A percentile compares a stretch with the other conserved stretches of the same genome.
Evolutionary conservation across 1,140 invertebrate genomes (phyloP).

Genomic region (Sarcophaga peregrina): DNA sequence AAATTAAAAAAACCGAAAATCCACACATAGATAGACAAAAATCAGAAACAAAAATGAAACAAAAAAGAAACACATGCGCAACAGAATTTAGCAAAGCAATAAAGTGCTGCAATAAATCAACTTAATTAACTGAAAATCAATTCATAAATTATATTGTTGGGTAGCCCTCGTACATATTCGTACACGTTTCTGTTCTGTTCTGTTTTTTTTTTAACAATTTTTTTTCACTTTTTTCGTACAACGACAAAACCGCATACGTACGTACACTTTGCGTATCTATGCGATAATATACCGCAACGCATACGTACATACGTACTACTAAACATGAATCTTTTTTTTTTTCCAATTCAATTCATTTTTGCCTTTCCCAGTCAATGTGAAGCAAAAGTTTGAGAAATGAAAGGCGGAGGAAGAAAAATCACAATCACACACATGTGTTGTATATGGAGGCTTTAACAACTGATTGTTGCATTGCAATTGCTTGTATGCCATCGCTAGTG

Average conservation of each 20-base stretch:
- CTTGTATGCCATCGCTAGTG: neutral
- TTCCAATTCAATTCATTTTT: neutral
- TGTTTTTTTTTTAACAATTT: too few relatives aligned
- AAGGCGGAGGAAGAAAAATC: neutral
- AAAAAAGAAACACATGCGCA: constrained; percentile 42
- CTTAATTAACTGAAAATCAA: constrained; percentile 51
- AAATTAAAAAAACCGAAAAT: neutral
- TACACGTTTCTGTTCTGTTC: too few relatives aligned
- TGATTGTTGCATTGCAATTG: constrained; percentile 3
- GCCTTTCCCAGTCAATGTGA: neutral
- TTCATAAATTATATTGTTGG: constrained; percentile 48
- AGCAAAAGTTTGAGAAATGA: neutral
- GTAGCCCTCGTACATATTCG: neutral
- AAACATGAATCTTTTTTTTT: neutral
- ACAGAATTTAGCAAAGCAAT: constrained; percentile 44
- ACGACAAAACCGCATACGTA: constrained; percentile 19
- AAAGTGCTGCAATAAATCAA: constrained; percentile 50
- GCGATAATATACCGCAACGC: neutral
- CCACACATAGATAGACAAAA: neutral
- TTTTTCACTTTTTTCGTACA: constrained; percentile 1
- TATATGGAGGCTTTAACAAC: neutral
- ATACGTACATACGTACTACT: neutral
- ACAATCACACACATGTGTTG: neutral
- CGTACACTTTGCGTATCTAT: constrained; percentile 8
- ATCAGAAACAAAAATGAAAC: neutral